Percentiles rank a stretch among this genome's conserved stretches.
These are phyloP conservation scores for Capromys pilorides DNA, from an alignment of 2,797 vertebrate species.

Conservation along the genomic window DNA sequence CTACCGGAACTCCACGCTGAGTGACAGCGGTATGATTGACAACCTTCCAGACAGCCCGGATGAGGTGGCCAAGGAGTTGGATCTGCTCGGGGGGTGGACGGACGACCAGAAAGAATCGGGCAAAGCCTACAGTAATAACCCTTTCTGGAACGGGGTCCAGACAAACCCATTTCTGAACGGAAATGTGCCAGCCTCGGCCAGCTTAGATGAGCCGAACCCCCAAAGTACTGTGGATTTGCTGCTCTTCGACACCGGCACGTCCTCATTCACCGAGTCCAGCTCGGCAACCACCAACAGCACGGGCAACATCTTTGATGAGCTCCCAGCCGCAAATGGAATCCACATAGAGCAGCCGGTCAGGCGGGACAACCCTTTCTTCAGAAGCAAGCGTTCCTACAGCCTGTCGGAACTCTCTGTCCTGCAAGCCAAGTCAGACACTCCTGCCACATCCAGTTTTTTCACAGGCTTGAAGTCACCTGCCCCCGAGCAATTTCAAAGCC, in stretches of 20 bases:
- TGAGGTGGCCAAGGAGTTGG: slow-evolving; percentile 90
- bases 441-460: slow-evolving; percentile 89
- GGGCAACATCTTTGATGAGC: slow-evolving; percentile 86
- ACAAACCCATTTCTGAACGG: slow-evolving; percentile 92
- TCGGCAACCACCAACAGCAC: slow-evolving; percentile 85
- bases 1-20: slow-evolving; percentile 92
- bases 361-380: slow-evolving; percentile 94
- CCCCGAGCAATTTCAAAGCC: slow-evolving; percentile 96
- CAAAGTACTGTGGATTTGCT: slow-evolving; percentile 89
- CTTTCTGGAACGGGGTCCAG: slow-evolving; percentile 89
- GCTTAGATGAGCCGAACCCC: slow-evolving; percentile 82
- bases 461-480: slow-evolving; percentile 93
- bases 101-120: slow-evolving; percentile 82
- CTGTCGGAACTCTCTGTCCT: slow-evolving; percentile 95
- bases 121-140: slow-evolving; percentile 86
- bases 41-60: slow-evolving; percentile 91
- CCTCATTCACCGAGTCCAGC: slow-evolving; percentile 75
- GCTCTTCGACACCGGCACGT: slow-evolving; percentile 88
- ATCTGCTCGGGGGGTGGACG: slow-evolving; percentile 91
- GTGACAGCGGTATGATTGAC: slow-evolving; percentile 96
- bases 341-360: slow-evolving; percentile 81
- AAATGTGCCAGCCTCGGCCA: slow-evolving; percentile 73
- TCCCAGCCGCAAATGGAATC: slow-evolving; percentile 81
- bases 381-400: slow-evolving; percentile 97
- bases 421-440: slow-evolving; percentile 90